A percentile compares a stretch with the other conserved stretches of the same genome.
These are phyloP conservation scores for Phataginus tricuspis DNA, from an alignment of 2,797 vertebrate genomes.

Conservation along the genomic window DNA sequence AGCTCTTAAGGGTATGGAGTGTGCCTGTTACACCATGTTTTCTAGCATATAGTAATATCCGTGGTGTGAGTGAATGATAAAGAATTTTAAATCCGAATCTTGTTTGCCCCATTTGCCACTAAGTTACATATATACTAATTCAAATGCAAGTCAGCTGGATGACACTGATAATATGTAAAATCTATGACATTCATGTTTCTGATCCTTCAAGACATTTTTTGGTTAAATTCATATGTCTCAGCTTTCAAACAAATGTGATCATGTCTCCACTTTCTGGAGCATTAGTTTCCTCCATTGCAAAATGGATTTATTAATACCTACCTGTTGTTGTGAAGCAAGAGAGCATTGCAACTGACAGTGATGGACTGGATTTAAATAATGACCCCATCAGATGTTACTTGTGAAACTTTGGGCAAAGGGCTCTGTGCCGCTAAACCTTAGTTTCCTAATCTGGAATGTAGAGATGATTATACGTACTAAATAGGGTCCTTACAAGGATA, in stretches of 20 bases:
- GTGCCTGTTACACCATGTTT: neutral
- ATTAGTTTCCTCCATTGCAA: conserved; percentile 16
- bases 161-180: neutral
- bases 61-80: neutral
- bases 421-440: neutral
- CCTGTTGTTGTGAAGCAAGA: neutral
- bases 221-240: neutral
- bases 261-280: neutral
- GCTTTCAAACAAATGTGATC: neutral
- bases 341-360: neutral
- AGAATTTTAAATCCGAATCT: neutral
- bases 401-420: conserved; percentile 2
- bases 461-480: neutral
- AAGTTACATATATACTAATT: neutral
- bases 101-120: neutral
- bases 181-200: neutral
- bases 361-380: conserved; percentile 24
- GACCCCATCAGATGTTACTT: neutral
- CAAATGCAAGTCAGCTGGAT: neutral
- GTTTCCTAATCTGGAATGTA: conserved; percentile 46
- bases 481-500: neutral
- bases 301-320: neutral
- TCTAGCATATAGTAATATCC: neutral
- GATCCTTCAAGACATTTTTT: neutral
- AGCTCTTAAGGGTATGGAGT: neutral